Conservation (phyloP, 2,888 invertebrate species). For the Trissolcus japonicus region DNA sequence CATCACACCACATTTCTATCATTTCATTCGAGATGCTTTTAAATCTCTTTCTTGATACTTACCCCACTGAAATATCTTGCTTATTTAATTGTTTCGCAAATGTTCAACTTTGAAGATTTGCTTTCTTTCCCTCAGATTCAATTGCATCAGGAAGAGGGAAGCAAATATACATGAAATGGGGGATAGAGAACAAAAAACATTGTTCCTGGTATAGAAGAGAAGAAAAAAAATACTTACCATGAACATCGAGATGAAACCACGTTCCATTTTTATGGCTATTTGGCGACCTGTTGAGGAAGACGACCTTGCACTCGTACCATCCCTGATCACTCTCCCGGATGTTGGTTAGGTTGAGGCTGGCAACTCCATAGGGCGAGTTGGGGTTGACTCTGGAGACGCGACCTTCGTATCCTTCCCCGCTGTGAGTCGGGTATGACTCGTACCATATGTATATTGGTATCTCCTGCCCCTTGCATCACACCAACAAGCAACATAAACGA, state of each 20-base stretch:
- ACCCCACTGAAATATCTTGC: too few species aligned
- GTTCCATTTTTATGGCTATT: constrained; percentile 96
- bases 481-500: constrained; percentile 72
- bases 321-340: constrained; percentile 95
- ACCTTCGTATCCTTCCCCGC: constrained; percentile 95
- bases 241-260: constrained; percentile 98
- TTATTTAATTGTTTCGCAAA: too few species aligned
- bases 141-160: too few species aligned
- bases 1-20: too few species aligned
- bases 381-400: constrained; percentile 92
- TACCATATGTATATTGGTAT: constrained; percentile 99
- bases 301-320: constrained; percentile 97
- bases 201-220: background rate
- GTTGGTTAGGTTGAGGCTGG: constrained; percentile 96
- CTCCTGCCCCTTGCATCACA: constrained; percentile 88
- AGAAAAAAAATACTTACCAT: constrained; percentile 79
- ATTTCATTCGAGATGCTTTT: too few species aligned
- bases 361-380: constrained; percentile 92
- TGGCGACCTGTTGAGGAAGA: constrained; percentile 95
- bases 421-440: constrained; percentile 97
- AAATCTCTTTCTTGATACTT: too few species aligned
- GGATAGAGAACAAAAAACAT: background rate
- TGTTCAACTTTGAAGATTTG: too few species aligned
- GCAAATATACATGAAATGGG: background rate
- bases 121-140: too few species aligned